Base-by-base conservation (phyloP, 2,888 invertebrate species). In the Sinopyrophorus schimmeli region DNA sequence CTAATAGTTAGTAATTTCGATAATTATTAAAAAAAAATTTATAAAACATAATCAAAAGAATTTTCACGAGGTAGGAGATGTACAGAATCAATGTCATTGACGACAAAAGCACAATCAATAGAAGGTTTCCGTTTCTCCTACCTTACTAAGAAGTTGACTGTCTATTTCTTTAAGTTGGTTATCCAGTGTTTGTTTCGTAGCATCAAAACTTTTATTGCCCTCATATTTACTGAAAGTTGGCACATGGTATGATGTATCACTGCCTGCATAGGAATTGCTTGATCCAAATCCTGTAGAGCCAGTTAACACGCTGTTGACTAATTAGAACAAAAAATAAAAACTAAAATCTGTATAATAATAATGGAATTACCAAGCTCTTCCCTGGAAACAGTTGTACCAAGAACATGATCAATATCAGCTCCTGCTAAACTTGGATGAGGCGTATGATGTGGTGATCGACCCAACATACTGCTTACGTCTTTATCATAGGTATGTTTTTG, bases 161-260 rank as follows among this genome's bases (percentile, higher is more conserved):
- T 89, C 89, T 61, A 89, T 80, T 73, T 88, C 88, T 70, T 89
- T 89, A 61, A 89, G 77, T 72, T 89, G 87, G 73, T 86, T 86
- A 72, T 89, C 89, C 62, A 89, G 77, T 21, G 86, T 84, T 60
- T 87, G 83, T 51, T 85, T 86, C 6, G 84, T 82, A 69, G 85
- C 83, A 73, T 87, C 87, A 73, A 86, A 87, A 57, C 82, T 79
- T 60, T 79, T 78, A 61, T 77, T 78, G 51, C 76, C 73, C 60
- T 78, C 76, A 71, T 77, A 71, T 63, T 71, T 69, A 51, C 66
- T 66, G 59, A 71, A 73, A n/a, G 72, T 69, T n/a, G 71, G 68
- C 69, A 73, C 71, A 54, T 71, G 72, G 61, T 78, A 80, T 37
- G 77, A 78, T 1, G 74, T 72, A 61, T 80, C 80, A 53, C 78